Evolutionary conservation across 2,797 vertebrate species (phyloP), one percentile per base, ranked within the genome.

Genomic region (Ceryle rudis): DNA sequence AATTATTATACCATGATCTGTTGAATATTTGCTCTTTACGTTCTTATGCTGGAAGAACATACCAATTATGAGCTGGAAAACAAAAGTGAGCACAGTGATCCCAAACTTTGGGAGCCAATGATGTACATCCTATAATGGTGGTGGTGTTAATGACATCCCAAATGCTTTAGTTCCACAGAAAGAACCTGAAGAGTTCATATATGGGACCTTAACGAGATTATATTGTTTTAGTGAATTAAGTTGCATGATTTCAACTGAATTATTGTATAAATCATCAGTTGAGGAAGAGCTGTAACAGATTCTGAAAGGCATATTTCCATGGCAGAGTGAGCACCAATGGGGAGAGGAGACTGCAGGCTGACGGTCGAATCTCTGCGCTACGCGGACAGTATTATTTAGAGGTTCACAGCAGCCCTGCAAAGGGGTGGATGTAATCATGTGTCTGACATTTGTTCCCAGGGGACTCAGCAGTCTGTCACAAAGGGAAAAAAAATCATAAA

Each of bases 321-420:
- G 92, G 89, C 85, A 90, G 90, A 93, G 41, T 42, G 89, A 93
- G 90, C 86, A 91, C 86, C 94, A 89, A 44, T 81, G 42, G 57
- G 84, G 46, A 95, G 71, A 69, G 51, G 73, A 81, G 83, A 4
- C 44, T 5, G 81, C 72, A 10, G 65, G 47, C 84, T 95, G 97
- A 91, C 4, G 47, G 90, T 81, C 14, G 2, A 65, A 31, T 79
- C 86, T 71, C 79, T 84, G 55, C 6, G 1, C 47, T 72, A 13
- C 41, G 57, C 90, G 86, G 95, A 78, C 90, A 88, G 81, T 5
- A 9, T 93, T 89, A 87, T 91, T 94, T 87, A 93, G 93, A 55
- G 88, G 90, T 90, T 92, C 6, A 0, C 62, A 64, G 91, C 81
- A 80, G 57, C 78, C 55, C 64, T 46, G 0, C 0, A 4, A 66